phyloP scores from a whole-genome alignment of 2,113 vertebrate genomes.

The Lophura nycthemera region DNA sequence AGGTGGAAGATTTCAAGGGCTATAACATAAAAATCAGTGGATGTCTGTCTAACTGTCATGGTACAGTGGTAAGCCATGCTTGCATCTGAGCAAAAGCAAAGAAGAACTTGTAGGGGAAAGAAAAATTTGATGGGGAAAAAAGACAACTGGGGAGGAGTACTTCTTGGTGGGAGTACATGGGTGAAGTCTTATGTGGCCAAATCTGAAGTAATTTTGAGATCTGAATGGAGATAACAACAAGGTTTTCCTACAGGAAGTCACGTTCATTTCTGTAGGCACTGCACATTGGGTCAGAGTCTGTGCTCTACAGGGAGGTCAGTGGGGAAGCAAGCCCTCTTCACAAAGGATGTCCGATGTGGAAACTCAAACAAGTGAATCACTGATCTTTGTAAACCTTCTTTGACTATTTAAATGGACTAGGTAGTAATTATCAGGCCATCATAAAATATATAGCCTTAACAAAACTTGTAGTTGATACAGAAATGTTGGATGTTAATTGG shows the following conservation, averaged over 20 bases:
- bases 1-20: neutral
- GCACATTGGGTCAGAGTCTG: neutral
- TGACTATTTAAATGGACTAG: neutral
- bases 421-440: neutral
- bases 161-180: accelerated
- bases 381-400: neutral
- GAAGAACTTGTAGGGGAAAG: neutral
- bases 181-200: neutral
- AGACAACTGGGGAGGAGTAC: neutral
- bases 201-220: neutral
- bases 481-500: neutral
- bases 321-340: neutral
- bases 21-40: neutral
- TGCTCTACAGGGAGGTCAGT: neutral
- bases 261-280: neutral
- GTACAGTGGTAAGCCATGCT: neutral
- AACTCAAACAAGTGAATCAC: neutral
- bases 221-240: neutral
- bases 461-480: neutral
- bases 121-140: neutral
- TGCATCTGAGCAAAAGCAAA: neutral
- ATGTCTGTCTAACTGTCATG: neutral
- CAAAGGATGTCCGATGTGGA: neutral
- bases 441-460: neutral
- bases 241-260: neutral